phyloP scores from a whole-genome alignment of 2,888 invertebrate genomes.

The Polia nebulosa region DNA sequence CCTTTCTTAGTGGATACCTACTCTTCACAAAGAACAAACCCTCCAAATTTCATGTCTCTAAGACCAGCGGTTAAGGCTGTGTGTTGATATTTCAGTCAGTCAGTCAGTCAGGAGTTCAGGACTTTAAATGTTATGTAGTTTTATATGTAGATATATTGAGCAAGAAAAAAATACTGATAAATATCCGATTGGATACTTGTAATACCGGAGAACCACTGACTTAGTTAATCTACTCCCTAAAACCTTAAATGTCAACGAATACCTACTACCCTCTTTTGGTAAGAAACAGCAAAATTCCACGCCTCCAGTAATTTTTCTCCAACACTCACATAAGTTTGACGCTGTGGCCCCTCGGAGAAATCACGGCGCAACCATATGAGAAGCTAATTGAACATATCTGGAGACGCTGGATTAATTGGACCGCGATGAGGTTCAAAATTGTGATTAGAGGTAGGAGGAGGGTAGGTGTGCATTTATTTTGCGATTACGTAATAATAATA shows the following conservation, averaged over 20 bases:
- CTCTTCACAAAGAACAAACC: no score
- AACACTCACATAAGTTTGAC: conserved; percentile 32
- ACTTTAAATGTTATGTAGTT: no score
- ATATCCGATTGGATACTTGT: no score
- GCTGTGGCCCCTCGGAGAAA: conserved; percentile 66
- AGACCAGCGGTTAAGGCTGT: no score
- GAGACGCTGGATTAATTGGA: conserved; percentile 63
- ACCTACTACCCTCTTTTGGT: neutral
- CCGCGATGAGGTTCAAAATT: conserved; percentile 59
- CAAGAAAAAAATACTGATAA: no score
- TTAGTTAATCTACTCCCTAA: neutral
- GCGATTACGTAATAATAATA: no score
- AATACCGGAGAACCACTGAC: no score
- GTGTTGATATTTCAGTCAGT: no score
- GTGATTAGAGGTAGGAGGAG: conserved; percentile 21
- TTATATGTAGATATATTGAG: no score
- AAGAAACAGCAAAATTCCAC: conserved; percentile 18
- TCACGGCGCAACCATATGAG: conserved; percentile 59
- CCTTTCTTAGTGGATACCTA: no score
- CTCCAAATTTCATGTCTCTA: no score
- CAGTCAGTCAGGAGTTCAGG: no score
- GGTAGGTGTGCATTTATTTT: conserved; percentile 8
- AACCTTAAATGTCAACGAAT: neutral
- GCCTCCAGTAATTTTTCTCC: conserved; percentile 46
- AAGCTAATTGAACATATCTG: conserved; percentile 66